These are phyloP conservation scores for Miichthys miiuy DNA, from an alignment of 2,797 vertebrate species.

Conservation along the genomic window DNA sequence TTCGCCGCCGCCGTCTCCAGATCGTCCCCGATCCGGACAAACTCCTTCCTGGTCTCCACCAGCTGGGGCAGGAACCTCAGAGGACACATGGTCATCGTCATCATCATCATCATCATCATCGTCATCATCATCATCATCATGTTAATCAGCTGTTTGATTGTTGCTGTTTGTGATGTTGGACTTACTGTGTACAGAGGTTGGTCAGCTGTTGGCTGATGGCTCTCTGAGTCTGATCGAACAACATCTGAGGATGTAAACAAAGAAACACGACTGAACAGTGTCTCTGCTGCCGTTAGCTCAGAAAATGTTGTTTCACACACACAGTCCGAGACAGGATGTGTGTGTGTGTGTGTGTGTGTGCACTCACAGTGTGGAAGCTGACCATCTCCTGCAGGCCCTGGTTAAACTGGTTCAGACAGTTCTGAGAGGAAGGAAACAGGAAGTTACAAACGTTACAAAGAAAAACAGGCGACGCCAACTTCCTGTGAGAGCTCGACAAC, in stretches of 20 bases:
- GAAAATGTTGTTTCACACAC: no score
- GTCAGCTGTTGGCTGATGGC: slow-evolving; percentile 83
- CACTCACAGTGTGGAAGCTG: slow-evolving; percentile 84
- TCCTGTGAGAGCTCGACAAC: no score
- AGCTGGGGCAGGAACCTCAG: slow-evolving; percentile 82
- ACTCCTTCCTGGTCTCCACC: slow-evolving; percentile 79
- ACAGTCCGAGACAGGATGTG: neutral
- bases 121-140: no score
- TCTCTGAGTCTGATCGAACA: slow-evolving; percentile 86
- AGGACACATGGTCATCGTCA: neutral
- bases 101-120: neutral
- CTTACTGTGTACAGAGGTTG: slow-evolving; percentile 82
- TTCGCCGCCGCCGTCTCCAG: slow-evolving; percentile 77
- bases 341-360: slow-evolving; percentile 12
- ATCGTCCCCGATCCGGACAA: slow-evolving; percentile 81
- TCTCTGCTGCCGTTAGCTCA: no score
- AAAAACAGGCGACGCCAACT: no score
- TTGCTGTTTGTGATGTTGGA: neutral
- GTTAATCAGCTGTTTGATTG: no score
- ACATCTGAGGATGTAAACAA: slow-evolving; percentile 73
- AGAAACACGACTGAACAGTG: neutral
- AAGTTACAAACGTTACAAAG: slow-evolving; percentile 9
- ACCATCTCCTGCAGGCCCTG: slow-evolving; percentile 85
- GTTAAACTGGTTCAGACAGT: slow-evolving; percentile 81
- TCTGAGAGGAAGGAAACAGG: slow-evolving; percentile 70